Evolutionary conservation across 2,888 invertebrate genomes (phyloP).

Genomic region (Norana najaformis): DNA sequence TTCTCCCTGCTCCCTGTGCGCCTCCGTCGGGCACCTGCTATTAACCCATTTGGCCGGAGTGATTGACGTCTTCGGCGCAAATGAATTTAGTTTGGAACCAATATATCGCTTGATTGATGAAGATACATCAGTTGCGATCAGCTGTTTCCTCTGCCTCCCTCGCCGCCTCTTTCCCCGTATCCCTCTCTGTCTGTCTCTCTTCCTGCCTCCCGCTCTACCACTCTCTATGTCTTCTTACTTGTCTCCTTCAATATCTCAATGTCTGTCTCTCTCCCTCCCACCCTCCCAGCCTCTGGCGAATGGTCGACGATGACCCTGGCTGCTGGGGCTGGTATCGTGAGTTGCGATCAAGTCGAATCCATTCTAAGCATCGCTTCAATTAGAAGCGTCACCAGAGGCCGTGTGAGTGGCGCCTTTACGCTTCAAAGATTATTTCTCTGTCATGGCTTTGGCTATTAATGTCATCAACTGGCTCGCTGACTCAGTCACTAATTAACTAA

Average conservation of each 20-base stretch:
- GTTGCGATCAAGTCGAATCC: neutral
- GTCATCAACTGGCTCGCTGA: too few relatives aligned
- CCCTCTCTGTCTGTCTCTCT: neutral
- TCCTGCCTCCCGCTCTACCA: neutral
- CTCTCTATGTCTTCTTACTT: too few relatives aligned
- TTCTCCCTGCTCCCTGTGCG: neutral
- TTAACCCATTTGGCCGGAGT: neutral
- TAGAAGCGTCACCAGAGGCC: neutral
- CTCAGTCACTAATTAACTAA: too few relatives aligned
- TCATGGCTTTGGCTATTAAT: neutral
- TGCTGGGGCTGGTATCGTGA: neutral
- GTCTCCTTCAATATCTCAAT: neutral
- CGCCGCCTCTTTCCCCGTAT: neutral
- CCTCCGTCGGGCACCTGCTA: neutral
- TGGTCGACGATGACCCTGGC: neutral
- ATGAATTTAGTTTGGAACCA: constrained; percentile 13
- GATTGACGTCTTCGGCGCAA: neutral
- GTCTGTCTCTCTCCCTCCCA: neutral
- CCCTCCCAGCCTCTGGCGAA: neutral
- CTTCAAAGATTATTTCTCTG: neutral
- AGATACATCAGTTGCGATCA: neutral
- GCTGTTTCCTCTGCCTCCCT: neutral
- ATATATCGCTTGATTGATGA: constrained; percentile 6
- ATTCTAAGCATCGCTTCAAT: neutral
- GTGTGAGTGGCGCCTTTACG: neutral